Conservation (phyloP, 2,888 invertebrate genomes). For the Rhopalosiphum nymphaeae region DNA sequence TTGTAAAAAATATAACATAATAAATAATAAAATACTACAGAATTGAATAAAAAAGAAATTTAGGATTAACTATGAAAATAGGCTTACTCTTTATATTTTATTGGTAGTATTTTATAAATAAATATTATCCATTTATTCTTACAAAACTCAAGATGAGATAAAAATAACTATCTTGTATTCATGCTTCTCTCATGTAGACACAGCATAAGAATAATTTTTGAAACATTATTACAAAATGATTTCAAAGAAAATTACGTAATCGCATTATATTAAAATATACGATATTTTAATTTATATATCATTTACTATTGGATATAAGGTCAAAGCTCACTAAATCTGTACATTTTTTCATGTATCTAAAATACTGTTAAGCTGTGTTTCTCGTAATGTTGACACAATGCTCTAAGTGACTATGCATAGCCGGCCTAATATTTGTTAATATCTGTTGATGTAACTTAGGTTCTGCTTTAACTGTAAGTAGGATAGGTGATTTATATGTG, state of each 20-base stretch:
- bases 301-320: background rate
- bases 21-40: background rate
- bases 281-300: background rate
- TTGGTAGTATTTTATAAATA: background rate
- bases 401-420: background rate
- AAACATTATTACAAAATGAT: background rate
- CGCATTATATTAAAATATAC: background rate
- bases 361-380: background rate
- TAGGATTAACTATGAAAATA: background rate
- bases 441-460: background rate
- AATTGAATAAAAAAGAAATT: background rate
- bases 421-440: background rate
- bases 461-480: background rate
- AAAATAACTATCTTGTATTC: background rate
- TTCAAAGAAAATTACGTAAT: background rate
- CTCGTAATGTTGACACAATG: background rate
- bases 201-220: rapidly evolving
- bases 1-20: background rate
- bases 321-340: background rate
- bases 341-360: rapidly evolving
- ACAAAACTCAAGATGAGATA: background rate
- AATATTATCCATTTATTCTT: background rate
- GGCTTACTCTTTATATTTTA: background rate
- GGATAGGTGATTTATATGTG: background rate
- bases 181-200: background rate